Conservation (phyloP, 1,140 invertebrate genomes). For the Zaprionus inermis region DNA sequence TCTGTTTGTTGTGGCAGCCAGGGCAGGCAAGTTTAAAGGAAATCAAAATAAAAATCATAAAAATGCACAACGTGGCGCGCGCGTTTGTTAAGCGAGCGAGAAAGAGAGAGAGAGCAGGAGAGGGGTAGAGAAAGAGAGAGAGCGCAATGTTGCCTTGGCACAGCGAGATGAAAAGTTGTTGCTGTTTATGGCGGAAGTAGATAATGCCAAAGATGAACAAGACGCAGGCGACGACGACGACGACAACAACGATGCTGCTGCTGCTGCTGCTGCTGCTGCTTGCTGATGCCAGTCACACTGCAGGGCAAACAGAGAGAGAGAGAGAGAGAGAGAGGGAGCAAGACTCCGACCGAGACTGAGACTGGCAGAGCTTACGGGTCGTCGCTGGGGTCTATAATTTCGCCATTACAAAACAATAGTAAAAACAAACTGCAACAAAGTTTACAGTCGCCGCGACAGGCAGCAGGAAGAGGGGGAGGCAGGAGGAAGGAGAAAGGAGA, state of each 20-base stretch:
- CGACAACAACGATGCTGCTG: constrained; percentile 6
- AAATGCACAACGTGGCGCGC: constrained; percentile 76
- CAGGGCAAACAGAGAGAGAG: constrained; percentile 3
- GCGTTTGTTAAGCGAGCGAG: constrained; percentile 40
- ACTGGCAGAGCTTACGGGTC: constrained; percentile 72
- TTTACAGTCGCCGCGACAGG: constrained; percentile 34
- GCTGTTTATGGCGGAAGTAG: constrained; percentile 81
- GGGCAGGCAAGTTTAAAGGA: constrained; percentile 77
- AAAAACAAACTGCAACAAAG: constrained; percentile 83
- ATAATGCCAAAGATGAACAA: constrained; percentile 82
- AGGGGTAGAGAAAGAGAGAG: constrained; percentile 46
- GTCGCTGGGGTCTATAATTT: constrained; percentile 78
- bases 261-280: constrained; percentile 39
- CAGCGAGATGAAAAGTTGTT: constrained; percentile 82
- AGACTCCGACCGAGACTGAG: constrained; percentile 5
- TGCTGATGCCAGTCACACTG: constrained; percentile 43
- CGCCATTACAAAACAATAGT: constrained; percentile 81
- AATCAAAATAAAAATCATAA: constrained; percentile 83
- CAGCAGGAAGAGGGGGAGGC: constrained; percentile 22
- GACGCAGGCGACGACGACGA: constrained; percentile 51
- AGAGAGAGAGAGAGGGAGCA: neutral
- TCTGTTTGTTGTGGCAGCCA: constrained; percentile 40
- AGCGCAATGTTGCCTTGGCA: constrained; percentile 61
- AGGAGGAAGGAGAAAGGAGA: no score
- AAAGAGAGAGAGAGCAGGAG: constrained; percentile 3